A percentile compares a stretch with the other conserved stretches of the same genome.
phyloP scores from a whole-genome alignment of 2,888 invertebrate species.

The Ditula angustiorana region DNA sequence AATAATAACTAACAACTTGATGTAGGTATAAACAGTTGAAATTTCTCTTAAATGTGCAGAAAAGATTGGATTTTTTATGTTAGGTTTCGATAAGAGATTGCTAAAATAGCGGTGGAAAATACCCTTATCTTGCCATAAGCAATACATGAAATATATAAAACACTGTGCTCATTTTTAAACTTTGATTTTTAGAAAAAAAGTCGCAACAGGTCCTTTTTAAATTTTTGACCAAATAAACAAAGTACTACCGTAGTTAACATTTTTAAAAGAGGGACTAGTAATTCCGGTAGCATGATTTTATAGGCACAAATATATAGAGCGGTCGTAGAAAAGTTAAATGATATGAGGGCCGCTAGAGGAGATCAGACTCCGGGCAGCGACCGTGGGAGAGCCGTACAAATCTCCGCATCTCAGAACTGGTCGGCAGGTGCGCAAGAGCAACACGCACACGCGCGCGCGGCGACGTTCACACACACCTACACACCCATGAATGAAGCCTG shows the following conservation, averaged over 20 bases:
- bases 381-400: slow-evolving; percentile 85
- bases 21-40: too few relatives aligned
- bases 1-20: too few relatives aligned
- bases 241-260: background rate
- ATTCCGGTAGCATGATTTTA: slow-evolving; percentile 16
- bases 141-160: too few relatives aligned
- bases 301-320: slow-evolving; percentile 27
- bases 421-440: slow-evolving; percentile 79
- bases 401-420: slow-evolving; percentile 85
- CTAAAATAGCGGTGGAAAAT: too few relatives aligned
- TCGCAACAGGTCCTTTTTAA: background rate
- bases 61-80: too few relatives aligned
- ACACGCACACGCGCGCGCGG: slow-evolving; percentile 51
- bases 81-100: too few relatives aligned
- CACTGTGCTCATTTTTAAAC: too few relatives aligned
- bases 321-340: slow-evolving; percentile 66
- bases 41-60: too few relatives aligned
- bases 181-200: background rate
- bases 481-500: slow-evolving; percentile 80
- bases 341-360: slow-evolving; percentile 78
- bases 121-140: too few relatives aligned
- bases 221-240: background rate
- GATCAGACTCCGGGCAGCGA: slow-evolving; percentile 80
- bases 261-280: background rate
- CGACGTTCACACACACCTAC: slow-evolving; percentile 50